Evolutionary conservation across 2,113 vertebrate genomes (phyloP).

Genomic region (Rhineura floridana): DNA sequence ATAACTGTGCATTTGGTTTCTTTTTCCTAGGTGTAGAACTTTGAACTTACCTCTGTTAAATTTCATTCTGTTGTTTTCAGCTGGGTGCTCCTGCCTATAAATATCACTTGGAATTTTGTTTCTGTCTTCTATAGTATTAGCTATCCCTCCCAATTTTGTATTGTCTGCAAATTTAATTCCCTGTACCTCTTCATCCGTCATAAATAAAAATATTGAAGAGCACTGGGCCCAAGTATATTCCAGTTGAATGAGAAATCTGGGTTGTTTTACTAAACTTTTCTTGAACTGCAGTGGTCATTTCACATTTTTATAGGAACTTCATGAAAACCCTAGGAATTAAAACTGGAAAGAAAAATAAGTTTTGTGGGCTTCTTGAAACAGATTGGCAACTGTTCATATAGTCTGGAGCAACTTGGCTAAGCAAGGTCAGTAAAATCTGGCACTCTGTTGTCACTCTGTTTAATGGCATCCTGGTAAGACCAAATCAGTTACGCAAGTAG

Average conservation of each 20-base stretch:
- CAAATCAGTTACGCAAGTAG: conserved; percentile 59
- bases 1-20: too few relatives aligned
- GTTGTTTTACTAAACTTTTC: not conserved
- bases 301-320: conserved; percentile 15
- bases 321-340: conserved; percentile 34
- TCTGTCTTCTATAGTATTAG: too few relatives aligned
- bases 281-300: not conserved
- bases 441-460: conserved; percentile 61
- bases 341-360: conserved; percentile 13
- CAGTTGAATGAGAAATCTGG: not conserved
- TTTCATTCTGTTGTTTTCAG: too few relatives aligned
- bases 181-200: too few relatives aligned
- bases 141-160: too few relatives aligned
- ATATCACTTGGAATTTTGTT: too few relatives aligned
- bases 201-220: too few relatives aligned
- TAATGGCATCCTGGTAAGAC: conserved; percentile 61
- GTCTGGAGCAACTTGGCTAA: conserved; percentile 50
- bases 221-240: not conserved
- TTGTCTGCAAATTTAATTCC: too few relatives aligned
- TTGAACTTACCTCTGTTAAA: too few relatives aligned
- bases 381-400: conserved; percentile 30
- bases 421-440: conserved; percentile 49
- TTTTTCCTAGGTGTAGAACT: too few relatives aligned
- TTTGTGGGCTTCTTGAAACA: conserved; percentile 28
- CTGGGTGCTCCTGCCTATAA: too few relatives aligned